Evolutionary conservation across 2,113 vertebrate species (phyloP), one percentile per base, ranked within the genome.

Genomic region (Bufo gargarizans): DNA sequence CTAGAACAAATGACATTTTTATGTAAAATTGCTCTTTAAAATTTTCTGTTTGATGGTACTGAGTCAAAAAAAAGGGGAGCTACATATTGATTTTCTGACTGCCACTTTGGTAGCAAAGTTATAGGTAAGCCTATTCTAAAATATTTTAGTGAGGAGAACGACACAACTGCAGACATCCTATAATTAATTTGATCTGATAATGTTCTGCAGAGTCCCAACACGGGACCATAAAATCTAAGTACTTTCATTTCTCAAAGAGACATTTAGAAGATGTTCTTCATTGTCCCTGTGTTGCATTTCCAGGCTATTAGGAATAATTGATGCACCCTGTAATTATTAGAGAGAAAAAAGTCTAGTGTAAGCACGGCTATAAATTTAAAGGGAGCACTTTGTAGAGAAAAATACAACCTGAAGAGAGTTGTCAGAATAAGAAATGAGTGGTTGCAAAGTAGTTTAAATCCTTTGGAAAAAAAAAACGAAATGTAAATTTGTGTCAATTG

Each of bases 181-280:
- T 80, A 61, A 86, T 89, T 90, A 86, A 88, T 86, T 84, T 84
- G 33, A 86, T 67, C 47, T 88, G 65, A 77, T 85, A 67, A 59
- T 49, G 11, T 84, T 87, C 85, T 77, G 43, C 53, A 67, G 72
- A 72, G 61, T 45, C 56, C 79, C 22, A 89, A 58, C 20, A 10
- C 69, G n/a, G 50, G 59, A 80, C 86, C 77, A 85, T 82, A 82
- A 89, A 89, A 63, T 58, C 13, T 56, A 67, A 90, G 72, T 71
- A 84, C 67, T 82, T 72, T 61, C 61, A 65, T 79, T 82, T 56
- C 86, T 85, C 89, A 89, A 77, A 81, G 61, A 72, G 82, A 82
- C 77, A 81, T 61, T 69, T 76, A 69, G 56, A 84, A 78, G 79
- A 89, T 77, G 63, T 82, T 86, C 63, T 77, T 59, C n/a, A 82